A percentile compares a stretch with the other conserved stretches of the same genome.
phyloP scores from a whole-genome alignment of 2,113 vertebrate species.

The Calyptommatus sinebrachiatus region DNA sequence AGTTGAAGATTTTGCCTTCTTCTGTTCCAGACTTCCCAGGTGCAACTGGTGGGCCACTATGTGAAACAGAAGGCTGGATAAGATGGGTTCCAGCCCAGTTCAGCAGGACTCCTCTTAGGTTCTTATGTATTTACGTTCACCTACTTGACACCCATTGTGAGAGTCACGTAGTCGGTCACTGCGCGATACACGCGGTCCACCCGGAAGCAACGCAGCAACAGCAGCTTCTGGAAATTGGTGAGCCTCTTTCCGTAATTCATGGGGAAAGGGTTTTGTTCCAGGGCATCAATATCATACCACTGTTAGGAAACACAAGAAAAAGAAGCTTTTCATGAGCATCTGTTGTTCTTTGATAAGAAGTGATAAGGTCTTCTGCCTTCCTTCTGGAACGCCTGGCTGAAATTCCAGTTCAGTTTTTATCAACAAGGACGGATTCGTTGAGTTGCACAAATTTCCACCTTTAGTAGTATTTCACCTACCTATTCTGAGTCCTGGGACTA shows the following conservation, averaged over 20 bases:
- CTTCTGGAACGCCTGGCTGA: not conserved
- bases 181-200: conserved; percentile 92
- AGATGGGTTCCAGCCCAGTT: too few species aligned
- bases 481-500: too few species aligned
- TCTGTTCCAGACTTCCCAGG: too few species aligned
- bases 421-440: too few species aligned
- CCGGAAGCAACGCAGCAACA: conserved; percentile 90
- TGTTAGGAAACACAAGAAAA: conserved; percentile 45
- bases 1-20: too few species aligned
- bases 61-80: too few species aligned
- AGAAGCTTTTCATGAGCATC: not conserved
- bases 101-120: too few species aligned
- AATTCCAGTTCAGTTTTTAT: too few species aligned
- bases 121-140: conserved; percentile 41
- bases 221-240: conserved; percentile 86
- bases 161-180: conserved; percentile 82
- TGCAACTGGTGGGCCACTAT: too few species aligned
- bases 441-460: too few species aligned
- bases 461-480: too few species aligned
- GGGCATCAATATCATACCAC: conserved; percentile 88
- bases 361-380: not conserved
- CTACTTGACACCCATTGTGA: conserved; percentile 89
- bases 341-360: not conserved
- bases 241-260: conserved; percentile 75
- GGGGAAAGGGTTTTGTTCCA: conserved; percentile 82